Percentiles rank a stretch among this genome's conserved stretches.
Evolutionary conservation across 2,113 vertebrate genomes (phyloP).

Genomic region (Antigone vipio): DNA sequence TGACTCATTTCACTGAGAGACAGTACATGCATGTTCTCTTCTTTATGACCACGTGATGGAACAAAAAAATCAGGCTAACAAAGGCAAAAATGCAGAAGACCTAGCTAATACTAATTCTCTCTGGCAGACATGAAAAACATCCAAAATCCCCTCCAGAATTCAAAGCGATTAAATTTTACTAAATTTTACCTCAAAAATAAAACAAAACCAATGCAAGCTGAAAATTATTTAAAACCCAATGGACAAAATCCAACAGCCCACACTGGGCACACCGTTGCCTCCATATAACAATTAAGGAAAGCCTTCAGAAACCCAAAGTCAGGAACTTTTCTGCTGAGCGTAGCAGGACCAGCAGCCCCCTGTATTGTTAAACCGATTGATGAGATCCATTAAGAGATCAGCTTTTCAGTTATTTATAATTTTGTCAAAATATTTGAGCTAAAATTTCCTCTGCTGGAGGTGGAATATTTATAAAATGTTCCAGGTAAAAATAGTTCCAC

Average conservation of each 20-base stretch:
- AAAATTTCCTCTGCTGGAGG: slow-evolving; percentile 26
- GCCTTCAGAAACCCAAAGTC: neutral
- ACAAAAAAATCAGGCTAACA: neutral
- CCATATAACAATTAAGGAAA: neutral
- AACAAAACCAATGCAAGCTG: neutral
- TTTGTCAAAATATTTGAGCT: slow-evolving; percentile 47
- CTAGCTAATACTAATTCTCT: neutral
- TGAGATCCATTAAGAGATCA: neutral
- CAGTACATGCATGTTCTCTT: neutral
- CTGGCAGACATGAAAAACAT: neutral
- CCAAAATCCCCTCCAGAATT: neutral
- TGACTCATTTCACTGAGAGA: neutral
- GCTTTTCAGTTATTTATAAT: slow-evolving; percentile 13
- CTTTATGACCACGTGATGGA: neutral
- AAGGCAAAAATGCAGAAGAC: neutral
- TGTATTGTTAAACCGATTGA: neutral
- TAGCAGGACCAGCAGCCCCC: neutral
- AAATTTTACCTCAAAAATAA: neutral
- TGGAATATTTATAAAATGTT: slow-evolving; percentile 30
- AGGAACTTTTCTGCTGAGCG: neutral
- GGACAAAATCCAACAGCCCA: neutral
- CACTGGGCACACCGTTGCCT: neutral
- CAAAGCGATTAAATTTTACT: neutral
- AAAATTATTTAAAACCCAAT: neutral
- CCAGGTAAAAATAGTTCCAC: slow-evolving; percentile 38